A percentile compares a stretch with the other conserved stretches of the same genome.
These are phyloP conservation scores for Arctocebus calabarensis DNA, from an alignment of 2,797 vertebrate species.

Conservation along the genomic window DNA sequence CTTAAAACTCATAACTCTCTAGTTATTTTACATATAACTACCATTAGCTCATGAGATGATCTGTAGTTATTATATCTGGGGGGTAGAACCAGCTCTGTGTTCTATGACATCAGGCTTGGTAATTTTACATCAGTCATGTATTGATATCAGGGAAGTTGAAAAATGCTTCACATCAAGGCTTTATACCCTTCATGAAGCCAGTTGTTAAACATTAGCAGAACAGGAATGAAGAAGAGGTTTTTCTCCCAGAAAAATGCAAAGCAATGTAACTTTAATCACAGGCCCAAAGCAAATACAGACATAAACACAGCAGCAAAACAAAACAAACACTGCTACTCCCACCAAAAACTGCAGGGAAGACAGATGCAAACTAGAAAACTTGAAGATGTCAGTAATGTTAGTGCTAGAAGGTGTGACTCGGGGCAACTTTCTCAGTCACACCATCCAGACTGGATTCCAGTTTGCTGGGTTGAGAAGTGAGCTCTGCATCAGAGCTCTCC, in stretches of 20 bases:
- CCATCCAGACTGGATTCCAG: background rate
- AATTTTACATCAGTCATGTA: background rate
- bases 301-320: background rate
- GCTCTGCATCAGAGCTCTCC: background rate
- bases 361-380: background rate
- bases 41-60: background rate
- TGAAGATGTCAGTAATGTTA: background rate
- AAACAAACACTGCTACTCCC: background rate
- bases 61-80: background rate
- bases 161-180: background rate
- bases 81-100: background rate
- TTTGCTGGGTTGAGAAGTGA: background rate
- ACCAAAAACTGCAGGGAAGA: background rate
- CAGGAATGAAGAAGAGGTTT: background rate
- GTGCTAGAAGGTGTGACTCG: background rate
- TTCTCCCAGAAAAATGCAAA: background rate
- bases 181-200: background rate
- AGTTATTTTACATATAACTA: background rate
- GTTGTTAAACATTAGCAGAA: conserved; percentile 31
- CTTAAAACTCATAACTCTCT: background rate
- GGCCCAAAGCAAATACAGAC: conserved; percentile 45
- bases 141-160: background rate
- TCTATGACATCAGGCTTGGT: background rate
- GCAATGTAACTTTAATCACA: conserved; percentile 24
- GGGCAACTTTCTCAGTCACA: background rate